These are phyloP conservation scores for Formicarius rufipectus DNA, from an alignment of 2,113 vertebrate species.

Conservation along the genomic window DNA sequence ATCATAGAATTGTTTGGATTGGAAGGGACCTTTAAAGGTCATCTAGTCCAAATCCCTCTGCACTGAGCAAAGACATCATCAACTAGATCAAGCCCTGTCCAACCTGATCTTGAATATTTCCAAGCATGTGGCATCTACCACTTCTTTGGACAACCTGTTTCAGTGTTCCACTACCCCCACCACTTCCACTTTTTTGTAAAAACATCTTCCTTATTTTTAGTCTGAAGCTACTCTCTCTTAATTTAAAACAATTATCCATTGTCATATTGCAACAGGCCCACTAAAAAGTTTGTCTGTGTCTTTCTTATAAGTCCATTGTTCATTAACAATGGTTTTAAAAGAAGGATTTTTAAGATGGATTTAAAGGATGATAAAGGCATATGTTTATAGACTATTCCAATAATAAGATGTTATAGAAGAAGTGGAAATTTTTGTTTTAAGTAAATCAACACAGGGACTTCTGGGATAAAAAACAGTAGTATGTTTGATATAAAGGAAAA, in stretches of 20 bases:
- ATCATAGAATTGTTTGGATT: not conserved
- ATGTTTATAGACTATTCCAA: not conserved
- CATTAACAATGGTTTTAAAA: not conserved
- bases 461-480: not conserved
- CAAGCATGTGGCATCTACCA: no score
- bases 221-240: not conserved
- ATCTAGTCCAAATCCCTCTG: rapidly evolving
- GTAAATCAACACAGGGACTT: no score
- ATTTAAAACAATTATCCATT: not conserved
- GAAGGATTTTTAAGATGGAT: not conserved
- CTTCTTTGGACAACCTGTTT: not conserved
- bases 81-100: rapidly evolving
- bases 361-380: not conserved
- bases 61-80: not conserved
- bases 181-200: not conserved
- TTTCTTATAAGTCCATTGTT: not conserved
- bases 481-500: not conserved
- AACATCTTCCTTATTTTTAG: not conserved
- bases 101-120: not conserved
- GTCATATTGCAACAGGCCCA: not conserved
- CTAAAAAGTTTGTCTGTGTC: not conserved
- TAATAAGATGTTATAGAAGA: not conserved
- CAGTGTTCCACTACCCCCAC: not conserved
- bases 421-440: no score
- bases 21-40: not conserved